Conservation (phyloP, 1,140 invertebrate species). For the Phymorhynchus buccinoides region DNA sequence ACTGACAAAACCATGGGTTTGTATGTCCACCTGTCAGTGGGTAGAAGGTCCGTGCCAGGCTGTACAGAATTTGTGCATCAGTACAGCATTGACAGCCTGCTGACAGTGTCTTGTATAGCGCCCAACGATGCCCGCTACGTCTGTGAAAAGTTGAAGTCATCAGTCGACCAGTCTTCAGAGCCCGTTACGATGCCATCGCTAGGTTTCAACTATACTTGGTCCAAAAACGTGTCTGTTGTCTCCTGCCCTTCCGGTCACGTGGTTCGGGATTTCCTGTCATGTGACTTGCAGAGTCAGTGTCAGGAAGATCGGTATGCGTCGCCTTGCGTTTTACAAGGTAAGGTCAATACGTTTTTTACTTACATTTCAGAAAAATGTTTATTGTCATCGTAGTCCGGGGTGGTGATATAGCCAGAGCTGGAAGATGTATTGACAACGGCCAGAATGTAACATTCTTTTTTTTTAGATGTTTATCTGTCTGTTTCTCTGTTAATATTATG, state of each 20-base stretch:
- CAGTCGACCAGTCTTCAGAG: not conserved
- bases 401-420: no score
- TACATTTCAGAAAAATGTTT: no score
- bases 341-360: not conserved
- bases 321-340: not conserved
- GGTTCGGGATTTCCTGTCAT: slow-evolving; percentile 18
- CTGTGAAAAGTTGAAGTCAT: not conserved
- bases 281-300: slow-evolving; percentile 17
- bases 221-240: not conserved
- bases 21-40: not conserved
- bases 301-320: not conserved
- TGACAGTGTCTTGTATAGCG: not conserved
- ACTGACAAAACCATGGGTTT: slow-evolving; percentile 19
- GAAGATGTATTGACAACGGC: no score
- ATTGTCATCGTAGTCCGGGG: no score
- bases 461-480: no score
- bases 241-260: slow-evolving; percentile 19
- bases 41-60: not conserved
- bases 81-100: not conserved
- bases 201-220: not conserved
- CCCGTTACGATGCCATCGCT: not conserved
- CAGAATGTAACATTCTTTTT: no score
- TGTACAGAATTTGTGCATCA: not conserved
- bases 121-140: not conserved
- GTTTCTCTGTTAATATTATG: no score